These are phyloP conservation scores for Dendroctonus ponderosae DNA, from an alignment of 1,140 invertebrate genomes.

Conservation along the genomic window DNA sequence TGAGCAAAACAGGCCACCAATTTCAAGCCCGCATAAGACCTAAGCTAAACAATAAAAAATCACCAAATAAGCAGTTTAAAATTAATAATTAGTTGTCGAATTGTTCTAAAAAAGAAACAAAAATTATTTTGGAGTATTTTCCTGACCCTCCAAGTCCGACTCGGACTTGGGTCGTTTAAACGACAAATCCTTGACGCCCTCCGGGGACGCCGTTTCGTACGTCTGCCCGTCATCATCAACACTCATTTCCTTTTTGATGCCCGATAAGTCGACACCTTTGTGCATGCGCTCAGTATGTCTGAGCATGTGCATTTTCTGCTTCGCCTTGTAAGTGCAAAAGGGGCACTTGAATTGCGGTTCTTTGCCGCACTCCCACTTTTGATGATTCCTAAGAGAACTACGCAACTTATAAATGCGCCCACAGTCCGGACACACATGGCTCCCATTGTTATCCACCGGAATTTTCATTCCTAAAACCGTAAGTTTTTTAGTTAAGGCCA, in stretches of 20 bases:
- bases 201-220: constrained; percentile 3
- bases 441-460: constrained; percentile 18
- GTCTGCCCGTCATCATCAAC: constrained; percentile 11
- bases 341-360: constrained; percentile 81
- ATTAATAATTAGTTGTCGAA: background rate
- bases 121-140: background rate
- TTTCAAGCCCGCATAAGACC: background rate
- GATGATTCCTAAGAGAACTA: constrained; percentile 75
- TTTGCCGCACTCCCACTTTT: constrained; percentile 83
- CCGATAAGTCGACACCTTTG: constrained; percentile 44
- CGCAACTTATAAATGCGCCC: constrained; percentile 47
- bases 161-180: constrained; percentile 1
- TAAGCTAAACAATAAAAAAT: background rate
- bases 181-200: constrained; percentile 26
- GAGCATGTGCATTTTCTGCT: constrained; percentile 82
- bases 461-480: constrained; percentile 23
- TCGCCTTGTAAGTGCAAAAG: constrained; percentile 77
- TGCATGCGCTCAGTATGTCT: constrained; percentile 81
- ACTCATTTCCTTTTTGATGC: constrained; percentile 21
- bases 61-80: background rate
- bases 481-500: background rate
- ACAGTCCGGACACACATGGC: constrained; percentile 34
- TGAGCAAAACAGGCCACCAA: constrained; percentile 2
- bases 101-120: background rate
- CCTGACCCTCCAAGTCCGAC: background rate